Evolutionary conservation across 2,888 invertebrate species (phyloP), one percentile per base, ranked within the genome.

Genomic region (Ophraella communa): DNA sequence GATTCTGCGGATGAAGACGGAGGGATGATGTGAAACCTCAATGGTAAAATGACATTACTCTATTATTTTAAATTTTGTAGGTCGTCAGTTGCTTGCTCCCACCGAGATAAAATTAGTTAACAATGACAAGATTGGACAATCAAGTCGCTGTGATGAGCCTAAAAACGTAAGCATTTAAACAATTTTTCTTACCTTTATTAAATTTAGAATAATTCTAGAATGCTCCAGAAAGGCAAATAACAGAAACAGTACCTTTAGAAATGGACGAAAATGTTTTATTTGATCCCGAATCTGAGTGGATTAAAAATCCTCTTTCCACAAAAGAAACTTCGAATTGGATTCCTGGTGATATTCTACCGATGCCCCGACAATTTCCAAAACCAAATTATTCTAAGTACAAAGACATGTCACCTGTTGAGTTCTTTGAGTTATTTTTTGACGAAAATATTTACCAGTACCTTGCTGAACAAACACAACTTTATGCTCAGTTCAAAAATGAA

Each of bases 401-500:
- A 10, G 11, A 51, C 45, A 51, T 56, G 49, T 24, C 52, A 24
- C 24, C 51, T 18, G 44, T 64, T 44, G 33, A 62, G 49, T 42
- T 67, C 11, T 67, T 67, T 56, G 56, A 65, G 49, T n/a, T 59
- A 14, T 65, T 65, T 67, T 59, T 65, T 44, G 45, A 62, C 14
- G 54, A 62, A 11, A 30, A 57, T 21, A 30, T 66, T 53, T 39
- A 47, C n/a, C 21, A 61, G 44, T 44, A 44, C 44, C 44, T 44
- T 44, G 17, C 8, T 44, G 8, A 44, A n/a, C 54, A 68, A 64
- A 66, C 64, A 3, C 56, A 49, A 49, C 18, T 44, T n/a, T 68
- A 64, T 57, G 64, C 66, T 18, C 44, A 54, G 10, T 68, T 68
- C 17, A 54, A 57, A 62, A 68, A 68, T 62, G 23, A 49, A 21